Evolutionary conservation across 2,113 vertebrate species (phyloP).

Genomic region (Lepidothrix coronata): DNA sequence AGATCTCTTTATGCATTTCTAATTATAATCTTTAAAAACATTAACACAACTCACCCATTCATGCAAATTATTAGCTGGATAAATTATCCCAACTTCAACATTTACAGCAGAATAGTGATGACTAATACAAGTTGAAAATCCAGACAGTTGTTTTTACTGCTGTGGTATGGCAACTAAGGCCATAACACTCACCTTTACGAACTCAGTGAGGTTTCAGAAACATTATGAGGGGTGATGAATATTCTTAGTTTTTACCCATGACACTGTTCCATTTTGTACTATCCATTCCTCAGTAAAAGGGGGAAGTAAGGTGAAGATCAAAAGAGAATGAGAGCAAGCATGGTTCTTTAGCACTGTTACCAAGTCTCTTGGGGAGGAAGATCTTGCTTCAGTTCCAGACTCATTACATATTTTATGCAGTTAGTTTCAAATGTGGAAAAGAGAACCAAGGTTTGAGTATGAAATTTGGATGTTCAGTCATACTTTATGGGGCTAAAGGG

Average conservation of each 20-base stretch:
- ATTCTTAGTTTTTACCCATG: neutral
- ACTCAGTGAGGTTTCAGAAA: neutral
- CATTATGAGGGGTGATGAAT: neutral
- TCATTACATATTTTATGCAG: neutral
- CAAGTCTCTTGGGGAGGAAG: neutral
- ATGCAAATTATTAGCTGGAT: neutral
- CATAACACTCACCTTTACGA: neutral
- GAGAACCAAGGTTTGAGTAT: neutral
- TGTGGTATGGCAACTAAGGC: neutral
- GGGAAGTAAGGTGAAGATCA: neutral
- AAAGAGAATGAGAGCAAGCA: neutral
- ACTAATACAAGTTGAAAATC: neutral
- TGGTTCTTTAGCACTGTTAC: neutral
- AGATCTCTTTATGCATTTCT: neutral
- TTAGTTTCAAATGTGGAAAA: neutral
- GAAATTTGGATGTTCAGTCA: neutral
- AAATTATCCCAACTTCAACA: neutral
- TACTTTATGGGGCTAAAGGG: neutral
- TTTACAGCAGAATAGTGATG: neutral
- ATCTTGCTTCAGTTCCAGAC: neutral
- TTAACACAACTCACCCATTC: neutral
- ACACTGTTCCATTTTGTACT: neutral
- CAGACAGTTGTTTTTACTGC: neutral
- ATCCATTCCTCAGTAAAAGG: neutral
- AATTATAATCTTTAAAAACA: neutral